Conservation (phyloP, 2,113 vertebrate genomes). For the Scytalopus superciliaris region DNA sequence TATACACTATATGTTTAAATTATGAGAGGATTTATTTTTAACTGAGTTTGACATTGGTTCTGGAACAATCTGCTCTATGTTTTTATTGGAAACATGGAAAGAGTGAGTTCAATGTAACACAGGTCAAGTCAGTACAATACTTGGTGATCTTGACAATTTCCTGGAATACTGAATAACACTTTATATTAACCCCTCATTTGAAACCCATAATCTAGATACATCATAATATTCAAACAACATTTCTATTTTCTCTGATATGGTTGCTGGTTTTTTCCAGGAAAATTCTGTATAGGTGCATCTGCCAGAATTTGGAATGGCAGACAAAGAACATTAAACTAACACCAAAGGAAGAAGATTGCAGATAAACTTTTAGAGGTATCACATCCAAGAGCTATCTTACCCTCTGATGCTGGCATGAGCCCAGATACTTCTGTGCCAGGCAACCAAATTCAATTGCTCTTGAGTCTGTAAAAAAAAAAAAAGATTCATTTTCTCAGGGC, state of each 20-base stretch:
- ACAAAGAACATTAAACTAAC: neutral
- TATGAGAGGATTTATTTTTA: slow-evolving; percentile 56
- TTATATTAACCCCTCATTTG: slow-evolving; percentile 53
- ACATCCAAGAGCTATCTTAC: neutral
- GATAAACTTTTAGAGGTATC: neutral
- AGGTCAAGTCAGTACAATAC: slow-evolving; percentile 59
- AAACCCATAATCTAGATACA: slow-evolving; percentile 13
- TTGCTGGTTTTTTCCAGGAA: neutral
- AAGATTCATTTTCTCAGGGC: neutral
- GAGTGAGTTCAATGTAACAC: slow-evolving; percentile 49
- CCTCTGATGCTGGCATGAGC: neutral
- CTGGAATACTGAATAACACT: slow-evolving; percentile 63
- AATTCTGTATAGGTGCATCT: neutral
- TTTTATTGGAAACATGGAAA: slow-evolving; percentile 72
- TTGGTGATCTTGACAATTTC: slow-evolving; percentile 66
- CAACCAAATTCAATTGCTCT: neutral
- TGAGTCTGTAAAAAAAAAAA: neutral
- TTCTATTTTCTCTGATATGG: neutral
- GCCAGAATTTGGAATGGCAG: neutral
- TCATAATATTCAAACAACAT: neutral
- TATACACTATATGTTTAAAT: neutral
- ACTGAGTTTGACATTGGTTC: slow-evolving; percentile 62
- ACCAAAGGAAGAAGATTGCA: neutral
- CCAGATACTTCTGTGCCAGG: neutral
- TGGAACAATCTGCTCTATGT: slow-evolving; percentile 57